Evolutionary conservation across 2,113 vertebrate species (phyloP).

Genomic region (Calidris pugnax): DNA sequence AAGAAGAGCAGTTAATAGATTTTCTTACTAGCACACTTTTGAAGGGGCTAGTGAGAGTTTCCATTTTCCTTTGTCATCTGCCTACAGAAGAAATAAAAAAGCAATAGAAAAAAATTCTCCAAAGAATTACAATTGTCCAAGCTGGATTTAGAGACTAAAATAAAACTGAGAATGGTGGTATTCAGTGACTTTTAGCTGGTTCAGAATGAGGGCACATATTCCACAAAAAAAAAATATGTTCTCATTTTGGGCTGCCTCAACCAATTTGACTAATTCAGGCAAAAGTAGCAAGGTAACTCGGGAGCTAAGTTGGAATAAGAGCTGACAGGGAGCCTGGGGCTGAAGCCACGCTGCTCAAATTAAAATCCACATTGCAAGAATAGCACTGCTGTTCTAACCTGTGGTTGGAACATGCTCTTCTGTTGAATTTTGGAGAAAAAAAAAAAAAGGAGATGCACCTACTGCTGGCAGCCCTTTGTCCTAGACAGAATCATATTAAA

Average conservation of each 20-base stretch:
- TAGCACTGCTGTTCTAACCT: not conserved
- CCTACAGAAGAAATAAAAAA: not conserved
- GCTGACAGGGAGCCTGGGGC: not conserved
- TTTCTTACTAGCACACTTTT: not conserved
- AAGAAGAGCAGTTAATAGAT: conserved; percentile 4
- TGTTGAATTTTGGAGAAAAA: not conserved
- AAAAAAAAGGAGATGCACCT: not conserved
- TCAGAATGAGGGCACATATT: not conserved
- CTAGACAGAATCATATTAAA: not conserved
- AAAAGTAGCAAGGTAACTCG: not conserved
- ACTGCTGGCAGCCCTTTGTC: not conserved
- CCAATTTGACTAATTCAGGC: not conserved
- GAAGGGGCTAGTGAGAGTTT: not conserved
- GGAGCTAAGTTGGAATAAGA: not conserved
- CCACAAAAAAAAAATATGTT: not conserved
- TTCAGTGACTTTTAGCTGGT: not conserved
- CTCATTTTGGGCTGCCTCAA: not conserved
- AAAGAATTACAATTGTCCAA: not conserved
- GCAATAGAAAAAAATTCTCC: not conserved
- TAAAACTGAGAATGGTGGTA: not conserved
- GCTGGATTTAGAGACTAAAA: not conserved
- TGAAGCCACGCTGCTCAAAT: not conserved
- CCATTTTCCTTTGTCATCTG: not conserved
- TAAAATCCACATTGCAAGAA: conserved; percentile 9
- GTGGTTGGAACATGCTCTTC: not conserved